phyloP scores from a whole-genome alignment of 2,888 invertebrate genomes.

The Standfussiana lucernea region DNA sequence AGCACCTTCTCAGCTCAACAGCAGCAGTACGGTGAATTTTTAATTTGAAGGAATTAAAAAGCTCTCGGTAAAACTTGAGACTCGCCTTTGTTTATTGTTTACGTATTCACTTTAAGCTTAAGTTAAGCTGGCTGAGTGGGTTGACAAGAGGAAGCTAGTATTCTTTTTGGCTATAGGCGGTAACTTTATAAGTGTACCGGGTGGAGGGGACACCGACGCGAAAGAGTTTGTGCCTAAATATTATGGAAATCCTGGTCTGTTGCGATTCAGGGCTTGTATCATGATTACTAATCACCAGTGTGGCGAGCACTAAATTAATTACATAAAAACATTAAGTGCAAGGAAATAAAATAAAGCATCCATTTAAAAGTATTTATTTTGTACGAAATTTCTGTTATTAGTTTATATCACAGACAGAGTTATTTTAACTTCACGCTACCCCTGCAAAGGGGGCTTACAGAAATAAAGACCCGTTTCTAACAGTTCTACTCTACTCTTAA shows the following conservation, averaged over 20 bases:
- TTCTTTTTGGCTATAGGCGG: not conserved
- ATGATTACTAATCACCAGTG: no score
- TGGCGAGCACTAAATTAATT: not conserved
- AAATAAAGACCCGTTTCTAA: constrained; percentile 56
- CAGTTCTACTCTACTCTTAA: constrained; percentile 19
- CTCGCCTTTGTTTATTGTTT: constrained; percentile 45
- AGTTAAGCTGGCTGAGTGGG: not conserved
- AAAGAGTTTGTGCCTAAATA: no score
- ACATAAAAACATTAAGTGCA: not conserved
- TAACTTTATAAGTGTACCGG: no score
- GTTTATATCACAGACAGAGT: constrained; percentile 62
- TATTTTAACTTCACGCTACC: constrained; percentile 50
- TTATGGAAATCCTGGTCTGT: no score
- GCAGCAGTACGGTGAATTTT: constrained; percentile 34
- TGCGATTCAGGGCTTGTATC: no score
- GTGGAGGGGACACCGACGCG: no score
- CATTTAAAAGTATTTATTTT: constrained; percentile 49
- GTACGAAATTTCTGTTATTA: constrained; percentile 49
- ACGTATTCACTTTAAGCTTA: constrained; percentile 19
- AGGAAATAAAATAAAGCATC: constrained; percentile 29
- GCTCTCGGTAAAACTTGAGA: constrained; percentile 30
- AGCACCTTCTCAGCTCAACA: constrained; percentile 24
- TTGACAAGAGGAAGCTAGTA: not conserved
- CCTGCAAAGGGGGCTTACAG: constrained; percentile 21
- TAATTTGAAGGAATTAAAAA: constrained; percentile 52